Base-by-base conservation (phyloP, 2,797 vertebrate genomes). In the Macrochelys suwanniensis region DNA sequence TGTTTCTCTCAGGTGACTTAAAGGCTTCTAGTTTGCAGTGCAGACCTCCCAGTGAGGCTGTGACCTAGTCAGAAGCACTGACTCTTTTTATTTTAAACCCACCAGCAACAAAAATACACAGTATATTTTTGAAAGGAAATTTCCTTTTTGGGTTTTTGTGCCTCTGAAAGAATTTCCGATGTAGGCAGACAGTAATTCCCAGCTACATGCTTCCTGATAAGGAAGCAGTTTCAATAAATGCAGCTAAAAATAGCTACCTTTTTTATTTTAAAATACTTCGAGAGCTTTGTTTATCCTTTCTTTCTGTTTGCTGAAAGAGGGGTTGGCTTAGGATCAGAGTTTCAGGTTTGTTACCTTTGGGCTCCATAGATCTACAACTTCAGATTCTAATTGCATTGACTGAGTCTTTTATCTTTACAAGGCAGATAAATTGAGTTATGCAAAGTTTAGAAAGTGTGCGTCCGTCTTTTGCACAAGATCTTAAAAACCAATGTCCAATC, bases 131-230 rank as follows among this genome's bases (percentile, higher is more conserved):
- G 95, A 98, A 98, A 97, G 98, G 97, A 98, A 98, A 98, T 98
- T 98, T 98, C 98, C 98, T 98, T 98, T 98, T 98, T 98, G 97
- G 98, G 98, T 95, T 97, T 97, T 96, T 97, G 96, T 97, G 93
- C 98, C 97, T 96, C 92, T 95, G 97, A 98, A 98, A 98, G 99
- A 99, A 99, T 99, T 99, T 99, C 99, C 98, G 98, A 98, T 99
- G 99, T 98, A 98, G 98, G 98, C 99, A 99, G 98, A 99, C 96
- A 89, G 97, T 97, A 99, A 99, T 98, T 98, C 98, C 98, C 98
- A 99, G 98, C 98, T 99, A 98, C 98, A 82, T 96, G 95, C 98
- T 99, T 99, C 99, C 99, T 99, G 99, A 98, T 98, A 99, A 99
- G 99, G 99, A 99, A 99, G 98, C 97, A 95, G 98, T 98, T 99